Conservation (phyloP, 2,797 vertebrate species). For the Galagoides demidoff region DNA sequence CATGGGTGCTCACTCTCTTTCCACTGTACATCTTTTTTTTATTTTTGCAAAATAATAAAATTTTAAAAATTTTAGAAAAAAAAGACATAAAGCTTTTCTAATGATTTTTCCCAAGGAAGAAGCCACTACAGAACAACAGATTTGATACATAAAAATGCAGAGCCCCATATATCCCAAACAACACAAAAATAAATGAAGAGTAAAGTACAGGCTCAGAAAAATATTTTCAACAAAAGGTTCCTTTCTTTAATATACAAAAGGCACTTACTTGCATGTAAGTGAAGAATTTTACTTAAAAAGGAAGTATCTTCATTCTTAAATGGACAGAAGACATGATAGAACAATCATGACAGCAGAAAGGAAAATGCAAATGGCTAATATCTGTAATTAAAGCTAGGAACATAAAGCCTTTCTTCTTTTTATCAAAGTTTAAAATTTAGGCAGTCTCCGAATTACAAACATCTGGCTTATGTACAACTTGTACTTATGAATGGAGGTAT, state of each 20-base stretch:
- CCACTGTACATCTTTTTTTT: no score
- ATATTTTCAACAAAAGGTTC: background rate
- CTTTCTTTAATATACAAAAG: background rate
- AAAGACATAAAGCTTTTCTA: background rate
- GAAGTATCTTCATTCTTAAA: slow-evolving; percentile 9
- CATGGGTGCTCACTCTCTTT: no score
- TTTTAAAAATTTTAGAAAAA: no score
- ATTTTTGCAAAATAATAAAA: no score
- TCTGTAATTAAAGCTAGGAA: background rate
- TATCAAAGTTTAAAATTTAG: background rate
- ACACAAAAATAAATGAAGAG: slow-evolving; percentile 15
- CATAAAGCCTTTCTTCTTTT: background rate
- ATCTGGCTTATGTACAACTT: no score
- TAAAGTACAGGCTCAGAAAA: background rate
- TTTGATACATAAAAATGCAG: slow-evolving; percentile 28
- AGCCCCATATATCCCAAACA: background rate
- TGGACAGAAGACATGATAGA: background rate
- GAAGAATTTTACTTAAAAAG: background rate
- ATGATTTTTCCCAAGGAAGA: background rate
- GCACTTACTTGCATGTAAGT: background rate
- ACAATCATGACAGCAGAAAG: background rate
- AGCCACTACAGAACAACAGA: slow-evolving; percentile 1
- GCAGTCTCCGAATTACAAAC: no score
- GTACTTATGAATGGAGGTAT: no score
- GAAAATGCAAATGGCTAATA: slow-evolving; percentile 3